Percentiles rank a stretch among this genome's conserved stretches.
Evolutionary conservation across 23 tunicate species (phyloP).

Genomic region (Halocynthia aurantium): DNA sequence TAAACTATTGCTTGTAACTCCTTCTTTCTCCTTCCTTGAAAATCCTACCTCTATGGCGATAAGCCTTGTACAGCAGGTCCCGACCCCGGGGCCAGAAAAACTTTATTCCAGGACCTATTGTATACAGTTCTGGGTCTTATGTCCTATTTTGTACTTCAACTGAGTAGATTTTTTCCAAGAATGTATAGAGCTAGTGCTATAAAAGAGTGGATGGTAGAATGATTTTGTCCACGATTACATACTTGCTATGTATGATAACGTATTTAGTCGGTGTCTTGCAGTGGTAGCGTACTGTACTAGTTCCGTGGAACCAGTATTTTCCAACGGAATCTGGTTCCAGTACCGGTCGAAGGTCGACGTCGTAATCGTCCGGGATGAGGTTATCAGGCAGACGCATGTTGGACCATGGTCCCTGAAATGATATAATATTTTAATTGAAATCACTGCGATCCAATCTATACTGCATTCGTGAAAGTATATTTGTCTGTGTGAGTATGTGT

Average conservation of each 20-base stretch:
- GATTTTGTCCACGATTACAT: not conserved
- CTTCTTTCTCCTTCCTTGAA: too few species aligned
- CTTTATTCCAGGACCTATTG: too few species aligned
- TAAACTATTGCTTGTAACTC: too few species aligned
- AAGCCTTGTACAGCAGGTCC: too few species aligned
- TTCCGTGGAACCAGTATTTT: constrained; percentile 44
- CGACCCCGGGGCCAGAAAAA: too few species aligned
- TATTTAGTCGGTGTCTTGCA: constrained; percentile 20
- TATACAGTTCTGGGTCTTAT: too few species aligned
- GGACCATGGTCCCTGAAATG: constrained; percentile 27
- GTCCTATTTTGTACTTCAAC: too few species aligned
- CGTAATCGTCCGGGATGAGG: constrained; percentile 41
- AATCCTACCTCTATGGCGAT: too few species aligned
- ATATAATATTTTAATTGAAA: too few species aligned
- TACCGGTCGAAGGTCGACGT: constrained; percentile 46
- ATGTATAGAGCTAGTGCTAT: not conserved
- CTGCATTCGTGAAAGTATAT: too few species aligned
- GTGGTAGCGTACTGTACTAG: constrained; percentile 24
- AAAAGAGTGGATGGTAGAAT: not conserved
- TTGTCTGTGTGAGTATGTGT: too few species aligned
- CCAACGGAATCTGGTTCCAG: constrained; percentile 20
- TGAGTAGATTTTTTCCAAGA: not conserved
- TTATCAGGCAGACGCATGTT: constrained; percentile 38
- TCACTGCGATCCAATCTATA: too few species aligned
- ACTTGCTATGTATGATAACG: constrained; percentile 48